phyloP scores from a whole-genome alignment of 1,140 invertebrate genomes.

The Hyphantria cunea region DNA sequence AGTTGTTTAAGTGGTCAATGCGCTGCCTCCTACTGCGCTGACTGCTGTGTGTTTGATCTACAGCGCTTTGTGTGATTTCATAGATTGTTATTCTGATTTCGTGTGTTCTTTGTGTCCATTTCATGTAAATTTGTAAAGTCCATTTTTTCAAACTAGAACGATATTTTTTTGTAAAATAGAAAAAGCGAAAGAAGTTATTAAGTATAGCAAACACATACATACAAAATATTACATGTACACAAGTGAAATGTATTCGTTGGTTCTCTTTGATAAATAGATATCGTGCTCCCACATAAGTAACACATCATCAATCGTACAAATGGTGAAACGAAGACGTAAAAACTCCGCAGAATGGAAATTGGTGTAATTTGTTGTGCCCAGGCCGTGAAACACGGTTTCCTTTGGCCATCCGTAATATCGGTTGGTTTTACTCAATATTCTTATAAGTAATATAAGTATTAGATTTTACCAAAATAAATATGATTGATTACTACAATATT shows the following conservation, averaged over 20 bases:
- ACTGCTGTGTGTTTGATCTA: too few relatives aligned
- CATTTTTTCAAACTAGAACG: too few relatives aligned
- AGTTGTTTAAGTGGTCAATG: too few relatives aligned
- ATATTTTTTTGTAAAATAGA: too few relatives aligned
- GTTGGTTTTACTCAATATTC: slow-evolving; percentile 26
- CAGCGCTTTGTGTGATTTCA: too few relatives aligned
- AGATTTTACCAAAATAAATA: slow-evolving; percentile 7
- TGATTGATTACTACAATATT: slow-evolving; percentile 7
- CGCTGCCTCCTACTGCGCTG: too few relatives aligned
- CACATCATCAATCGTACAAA: slow-evolving; percentile 26
- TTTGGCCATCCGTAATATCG: slow-evolving; percentile 48
- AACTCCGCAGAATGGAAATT: slow-evolving; percentile 48
- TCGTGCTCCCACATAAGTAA: slow-evolving; percentile 21
- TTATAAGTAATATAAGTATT: slow-evolving; percentile 5
- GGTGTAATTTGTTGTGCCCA: slow-evolving; percentile 54
- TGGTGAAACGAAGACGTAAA: slow-evolving; percentile 33
- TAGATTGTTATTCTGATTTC: too few relatives aligned
- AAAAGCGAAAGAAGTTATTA: too few relatives aligned
- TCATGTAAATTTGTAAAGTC: too few relatives aligned
- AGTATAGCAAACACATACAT: background rate
- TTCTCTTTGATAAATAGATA: slow-evolving; percentile 22
- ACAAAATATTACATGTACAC: background rate
- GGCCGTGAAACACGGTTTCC: slow-evolving; percentile 51
- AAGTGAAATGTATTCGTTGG: slow-evolving; percentile 11
- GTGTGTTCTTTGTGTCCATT: too few relatives aligned